These are phyloP conservation scores for Physeter macrocephalus DNA, from an alignment of 2,113 vertebrate species.

Conservation along the genomic window DNA sequence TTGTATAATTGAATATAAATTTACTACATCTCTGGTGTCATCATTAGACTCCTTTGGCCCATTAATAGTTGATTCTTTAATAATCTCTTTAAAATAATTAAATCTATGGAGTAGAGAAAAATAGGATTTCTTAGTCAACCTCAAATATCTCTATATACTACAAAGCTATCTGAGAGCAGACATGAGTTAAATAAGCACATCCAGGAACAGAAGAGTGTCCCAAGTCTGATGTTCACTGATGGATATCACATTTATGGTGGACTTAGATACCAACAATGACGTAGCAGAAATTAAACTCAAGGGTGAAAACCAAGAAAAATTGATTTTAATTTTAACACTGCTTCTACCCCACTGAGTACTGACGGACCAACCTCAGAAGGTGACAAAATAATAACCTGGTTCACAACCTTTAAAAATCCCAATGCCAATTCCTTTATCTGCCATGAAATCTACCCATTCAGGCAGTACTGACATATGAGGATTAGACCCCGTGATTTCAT, in stretches of 20 bases:
- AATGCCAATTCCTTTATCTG: background rate
- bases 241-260: background rate
- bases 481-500: conserved; percentile 45
- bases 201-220: background rate
- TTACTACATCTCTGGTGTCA: background rate
- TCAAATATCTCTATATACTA: background rate
- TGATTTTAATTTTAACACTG: background rate
- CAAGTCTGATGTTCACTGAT: background rate
- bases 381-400: background rate
- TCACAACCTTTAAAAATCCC: background rate
- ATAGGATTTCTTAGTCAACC: background rate
- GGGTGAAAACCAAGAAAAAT: background rate
- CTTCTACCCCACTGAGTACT: background rate
- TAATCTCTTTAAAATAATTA: background rate
- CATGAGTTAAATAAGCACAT: background rate
- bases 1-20: background rate
- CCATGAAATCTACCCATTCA: background rate
- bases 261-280: background rate
- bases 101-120: background rate
- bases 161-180: background rate
- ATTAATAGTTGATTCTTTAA: background rate
- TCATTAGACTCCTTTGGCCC: background rate
- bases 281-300: background rate
- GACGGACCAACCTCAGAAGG: background rate
- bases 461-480: background rate